Evolutionary conservation across 92 coral and sea anemone genomes (phyloP).

Genomic region (Epizoanthus scotinus): DNA sequence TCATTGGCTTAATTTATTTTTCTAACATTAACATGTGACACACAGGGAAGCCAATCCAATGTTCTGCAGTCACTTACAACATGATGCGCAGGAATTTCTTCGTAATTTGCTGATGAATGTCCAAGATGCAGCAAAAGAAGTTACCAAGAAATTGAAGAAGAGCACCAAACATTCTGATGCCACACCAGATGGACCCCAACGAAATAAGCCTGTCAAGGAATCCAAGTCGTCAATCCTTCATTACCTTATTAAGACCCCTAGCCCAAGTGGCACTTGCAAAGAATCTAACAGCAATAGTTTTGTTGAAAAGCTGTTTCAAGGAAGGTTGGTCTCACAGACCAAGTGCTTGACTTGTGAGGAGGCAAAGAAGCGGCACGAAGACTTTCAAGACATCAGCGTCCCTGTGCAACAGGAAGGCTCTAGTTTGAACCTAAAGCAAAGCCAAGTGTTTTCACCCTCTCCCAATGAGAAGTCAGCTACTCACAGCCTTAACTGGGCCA

Average conservation of each 20-base stretch:
- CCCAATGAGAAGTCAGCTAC: conserved; percentile 63
- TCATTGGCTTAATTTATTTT: not conserved
- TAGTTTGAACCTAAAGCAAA: conserved; percentile 52
- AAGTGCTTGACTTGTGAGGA: conserved; percentile 93
- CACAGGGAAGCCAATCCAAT: conserved; percentile 74
- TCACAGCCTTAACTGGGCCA: conserved; percentile 81
- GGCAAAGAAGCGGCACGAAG: conserved; percentile 81
- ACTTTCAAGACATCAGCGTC: conserved; percentile 92
- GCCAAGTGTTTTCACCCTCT: conserved; percentile 70
- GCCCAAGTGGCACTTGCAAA: conserved; percentile 2
- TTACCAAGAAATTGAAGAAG: conserved; percentile 42
- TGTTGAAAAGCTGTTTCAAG: conserved; percentile 76
- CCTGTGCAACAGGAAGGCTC: conserved; percentile 81
- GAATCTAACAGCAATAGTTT: not conserved
- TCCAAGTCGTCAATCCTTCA: conserved; percentile 31
- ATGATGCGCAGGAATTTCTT: conserved; percentile 97
- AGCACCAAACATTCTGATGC: not conserved
- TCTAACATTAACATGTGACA: not conserved
- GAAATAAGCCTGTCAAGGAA: not conserved
- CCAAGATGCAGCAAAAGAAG: conserved; percentile 68
- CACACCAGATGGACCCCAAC: not conserved
- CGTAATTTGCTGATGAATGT: conserved; percentile 75
- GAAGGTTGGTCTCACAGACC: conserved; percentile 82
- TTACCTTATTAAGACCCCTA: conserved; percentile 2
- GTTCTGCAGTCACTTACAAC: conserved; percentile 88